phyloP scores from a whole-genome alignment of 2,888 invertebrate genomes.

The Pyrrhia umbra region DNA sequence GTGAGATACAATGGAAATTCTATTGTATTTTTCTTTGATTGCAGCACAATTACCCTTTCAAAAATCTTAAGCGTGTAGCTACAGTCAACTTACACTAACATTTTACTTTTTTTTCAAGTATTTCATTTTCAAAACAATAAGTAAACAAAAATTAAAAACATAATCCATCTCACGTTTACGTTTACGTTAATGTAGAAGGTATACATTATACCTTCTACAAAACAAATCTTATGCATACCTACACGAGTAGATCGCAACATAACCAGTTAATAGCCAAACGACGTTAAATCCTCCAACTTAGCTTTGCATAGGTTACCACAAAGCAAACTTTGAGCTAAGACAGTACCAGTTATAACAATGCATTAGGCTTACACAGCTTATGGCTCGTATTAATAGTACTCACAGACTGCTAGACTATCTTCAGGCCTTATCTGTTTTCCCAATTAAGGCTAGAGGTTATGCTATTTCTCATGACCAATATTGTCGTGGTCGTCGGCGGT shows the following conservation, averaged over 20 bases:
- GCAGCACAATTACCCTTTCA: no score
- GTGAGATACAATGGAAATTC: no score
- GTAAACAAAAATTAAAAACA: no score
- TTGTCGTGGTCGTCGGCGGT: background rate
- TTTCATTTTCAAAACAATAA: no score
- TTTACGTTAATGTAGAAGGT: no score
- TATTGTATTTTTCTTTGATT: no score
- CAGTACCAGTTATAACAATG: conserved; percentile 33
- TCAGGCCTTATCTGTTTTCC: background rate
- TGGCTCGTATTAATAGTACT: background rate
- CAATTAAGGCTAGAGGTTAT: background rate
- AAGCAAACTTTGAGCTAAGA: conserved; percentile 30
- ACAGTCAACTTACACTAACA: no score
- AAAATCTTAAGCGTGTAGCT: no score
- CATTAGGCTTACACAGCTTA: conserved; percentile 35
- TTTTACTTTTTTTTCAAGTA: no score
- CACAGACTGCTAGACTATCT: conserved; percentile 1
- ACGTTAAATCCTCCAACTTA: conserved; percentile 6
- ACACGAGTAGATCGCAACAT: conserved; percentile 1
- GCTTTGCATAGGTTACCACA: conserved; percentile 17
- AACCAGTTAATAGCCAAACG: conserved; percentile 21
- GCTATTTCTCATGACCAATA: background rate
- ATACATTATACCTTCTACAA: no score
- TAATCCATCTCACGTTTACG: no score
- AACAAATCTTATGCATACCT: background rate